phyloP scores from a whole-genome alignment of 2,113 vertebrate species.

The Centropus unirufus region DNA sequence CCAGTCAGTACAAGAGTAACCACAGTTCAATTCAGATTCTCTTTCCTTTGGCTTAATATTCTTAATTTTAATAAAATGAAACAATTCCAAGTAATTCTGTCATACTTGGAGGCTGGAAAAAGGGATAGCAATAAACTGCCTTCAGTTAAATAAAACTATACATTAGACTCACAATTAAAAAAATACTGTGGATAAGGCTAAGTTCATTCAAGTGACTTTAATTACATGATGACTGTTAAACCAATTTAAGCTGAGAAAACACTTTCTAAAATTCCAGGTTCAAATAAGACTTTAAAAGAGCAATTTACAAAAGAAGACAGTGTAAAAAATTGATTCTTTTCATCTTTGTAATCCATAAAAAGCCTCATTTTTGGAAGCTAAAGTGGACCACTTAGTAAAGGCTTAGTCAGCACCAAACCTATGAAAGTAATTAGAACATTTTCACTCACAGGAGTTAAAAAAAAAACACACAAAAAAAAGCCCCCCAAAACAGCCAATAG shows the following conservation, averaged over 20 bases:
- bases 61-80: neutral
- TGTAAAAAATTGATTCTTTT: slow-evolving; percentile 38
- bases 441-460: neutral
- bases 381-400: neutral
- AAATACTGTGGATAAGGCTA: neutral
- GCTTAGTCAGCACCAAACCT: slow-evolving; percentile 38
- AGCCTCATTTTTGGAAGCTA: slow-evolving; percentile 25
- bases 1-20: neutral
- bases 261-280: neutral
- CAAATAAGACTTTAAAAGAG: slow-evolving; percentile 11
- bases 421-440: neutral
- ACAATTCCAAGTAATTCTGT: neutral
- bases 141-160: neutral
- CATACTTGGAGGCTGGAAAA: neutral
- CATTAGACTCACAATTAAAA: neutral
- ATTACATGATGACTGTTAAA: slow-evolving; percentile 32
- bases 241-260: slow-evolving; percentile 22
- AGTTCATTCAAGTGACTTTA: slow-evolving; percentile 32
- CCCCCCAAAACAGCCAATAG: neutral
- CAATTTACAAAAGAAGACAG: neutral
- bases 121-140: neutral
- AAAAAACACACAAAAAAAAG: neutral
- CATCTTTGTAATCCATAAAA: slow-evolving; percentile 53
- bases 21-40: neutral
- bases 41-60: neutral